These are phyloP conservation scores for Ectropis grisescens DNA, from an alignment of 1,140 invertebrate species.

Conservation along the genomic window DNA sequence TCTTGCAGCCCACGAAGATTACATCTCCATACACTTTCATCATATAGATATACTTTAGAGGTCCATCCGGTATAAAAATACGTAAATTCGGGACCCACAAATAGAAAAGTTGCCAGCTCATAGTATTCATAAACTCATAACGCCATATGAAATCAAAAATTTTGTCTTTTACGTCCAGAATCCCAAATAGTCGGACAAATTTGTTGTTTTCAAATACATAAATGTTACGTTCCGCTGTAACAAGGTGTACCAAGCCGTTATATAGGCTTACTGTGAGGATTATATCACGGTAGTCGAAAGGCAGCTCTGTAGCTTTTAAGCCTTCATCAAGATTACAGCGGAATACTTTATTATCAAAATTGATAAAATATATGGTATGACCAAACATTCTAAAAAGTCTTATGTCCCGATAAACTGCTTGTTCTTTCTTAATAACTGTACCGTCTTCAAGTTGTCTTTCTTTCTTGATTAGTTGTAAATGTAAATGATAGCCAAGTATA, in stretches of 20 bases:
- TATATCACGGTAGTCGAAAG: too few relatives aligned
- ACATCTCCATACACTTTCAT: constrained; percentile 33
- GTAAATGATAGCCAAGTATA: constrained; percentile 18
- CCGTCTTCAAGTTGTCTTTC: too few relatives aligned
- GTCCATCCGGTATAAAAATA: constrained; percentile 22
- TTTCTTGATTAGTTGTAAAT: constrained; percentile 24
- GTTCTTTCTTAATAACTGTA: constrained; percentile 4
- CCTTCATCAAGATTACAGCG: too few relatives aligned
- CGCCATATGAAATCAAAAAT: constrained; percentile 19
- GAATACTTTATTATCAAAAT: constrained; percentile 27
- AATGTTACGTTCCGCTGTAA: constrained; percentile 29
- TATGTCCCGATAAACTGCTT: constrained; percentile 23
- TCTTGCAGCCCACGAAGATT: constrained; percentile 38
- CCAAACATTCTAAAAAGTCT: constrained; percentile 25
- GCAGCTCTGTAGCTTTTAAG: too few relatives aligned
- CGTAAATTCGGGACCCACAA: constrained; percentile 38
- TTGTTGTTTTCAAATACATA: constrained; percentile 14
- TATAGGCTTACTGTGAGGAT: too few relatives aligned
- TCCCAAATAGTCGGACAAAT: constrained; percentile 9
- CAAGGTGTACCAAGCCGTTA: constrained; percentile 19
- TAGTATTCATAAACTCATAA: constrained; percentile 24
- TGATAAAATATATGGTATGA: constrained; percentile 32
- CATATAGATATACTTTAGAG: constrained; percentile 28
- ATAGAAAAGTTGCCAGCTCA: constrained; percentile 31
- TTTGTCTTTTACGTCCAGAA: constrained; percentile 10